Base-by-base conservation (phyloP, 2,113 vertebrate genomes). In the Pseudopodoces humilis region DNA sequence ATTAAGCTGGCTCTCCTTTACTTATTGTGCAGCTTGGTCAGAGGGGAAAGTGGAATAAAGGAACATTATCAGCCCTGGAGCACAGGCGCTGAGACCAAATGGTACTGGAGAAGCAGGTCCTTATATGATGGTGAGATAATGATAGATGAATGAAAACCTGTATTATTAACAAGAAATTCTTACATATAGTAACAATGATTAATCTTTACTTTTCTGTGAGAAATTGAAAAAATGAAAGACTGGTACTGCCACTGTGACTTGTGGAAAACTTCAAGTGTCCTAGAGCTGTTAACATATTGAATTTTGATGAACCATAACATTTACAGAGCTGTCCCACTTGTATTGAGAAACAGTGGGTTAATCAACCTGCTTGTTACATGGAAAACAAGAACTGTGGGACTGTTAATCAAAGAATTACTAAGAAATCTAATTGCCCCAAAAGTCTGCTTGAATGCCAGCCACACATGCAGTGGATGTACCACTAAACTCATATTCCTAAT, bases 1-100 rank as follows among this genome's bases (percentile, higher is more conserved):
- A 10, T 23, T 62, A 37, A 74, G 21, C 15, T 62, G 58, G 5
- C 7, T 77, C 24, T 49, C 30, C 28, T 78, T 55, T 55, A 52
- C 22, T 35, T 72, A 2, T 33, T 43, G 11, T 33, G 47, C 30
- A 63, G 24, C 31, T 88, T 60, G 62, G 19, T 31, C 14, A 18
- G 52, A 46, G 39, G 14, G 21, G 16, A 39, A 83, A 70, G 46
- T 30, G 33, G 11, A 55, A 44, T 28, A 43, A 37, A 56, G 30
- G 52, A 56, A 10, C 5, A 11, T 35, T 15, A 10, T 27, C 0
- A 0, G 31, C 41, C 15, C 50, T 65, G 16, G 28, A 74, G 25
- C 39, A 22, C 1, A 8, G 33, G 13, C n/a, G 27, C 35, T 39
- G 33, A 68, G n/a, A 60, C 25, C 1, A 2, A 11, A 9, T 22